Evolutionary conservation across 2,113 vertebrate species (phyloP).

Genomic region (Dolichotis patagonum): DNA sequence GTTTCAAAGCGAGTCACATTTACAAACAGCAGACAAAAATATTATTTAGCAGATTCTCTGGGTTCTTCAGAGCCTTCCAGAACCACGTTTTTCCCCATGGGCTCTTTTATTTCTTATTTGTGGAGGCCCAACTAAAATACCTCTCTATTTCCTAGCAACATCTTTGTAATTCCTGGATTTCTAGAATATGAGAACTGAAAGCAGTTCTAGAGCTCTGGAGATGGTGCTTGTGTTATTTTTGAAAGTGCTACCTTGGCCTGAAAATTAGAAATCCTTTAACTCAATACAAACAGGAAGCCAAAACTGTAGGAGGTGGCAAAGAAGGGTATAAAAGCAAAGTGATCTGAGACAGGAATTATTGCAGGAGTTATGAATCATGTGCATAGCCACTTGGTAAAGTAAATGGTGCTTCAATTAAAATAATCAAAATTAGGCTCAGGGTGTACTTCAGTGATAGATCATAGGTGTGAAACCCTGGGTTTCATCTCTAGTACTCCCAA

Average conservation of each 20-base stretch:
- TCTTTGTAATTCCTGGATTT: conserved; percentile 19
- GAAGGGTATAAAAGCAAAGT: background rate
- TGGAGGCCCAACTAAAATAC: conserved; percentile 21
- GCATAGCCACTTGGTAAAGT: background rate
- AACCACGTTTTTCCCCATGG: conserved; percentile 32
- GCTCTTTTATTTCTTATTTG: conserved; percentile 64
- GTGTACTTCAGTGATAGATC: background rate
- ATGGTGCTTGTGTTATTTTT: conserved; percentile 35
- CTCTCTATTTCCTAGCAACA: conserved; percentile 54
- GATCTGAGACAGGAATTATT: background rate
- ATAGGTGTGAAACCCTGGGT: background rate
- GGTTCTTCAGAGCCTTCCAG: conserved; percentile 71
- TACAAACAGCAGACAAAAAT: conserved; percentile 86
- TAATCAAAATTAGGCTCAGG: background rate
- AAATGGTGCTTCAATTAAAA: background rate
- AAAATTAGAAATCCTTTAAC: conserved; percentile 42
- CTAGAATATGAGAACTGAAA: conserved; percentile 39
- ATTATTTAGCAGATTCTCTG: conserved; percentile 83
- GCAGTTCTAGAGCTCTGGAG: conserved; percentile 14
- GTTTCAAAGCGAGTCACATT: conserved; percentile 82
- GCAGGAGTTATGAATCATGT: conserved; percentile 33
- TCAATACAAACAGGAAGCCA: conserved; percentile 24
- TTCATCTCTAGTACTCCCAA: background rate
- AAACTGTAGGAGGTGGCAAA: background rate
- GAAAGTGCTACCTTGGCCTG: conserved; percentile 40